phyloP scores from a whole-genome alignment of 2,797 vertebrate genomes.

The Cynopterus sphinx region DNA sequence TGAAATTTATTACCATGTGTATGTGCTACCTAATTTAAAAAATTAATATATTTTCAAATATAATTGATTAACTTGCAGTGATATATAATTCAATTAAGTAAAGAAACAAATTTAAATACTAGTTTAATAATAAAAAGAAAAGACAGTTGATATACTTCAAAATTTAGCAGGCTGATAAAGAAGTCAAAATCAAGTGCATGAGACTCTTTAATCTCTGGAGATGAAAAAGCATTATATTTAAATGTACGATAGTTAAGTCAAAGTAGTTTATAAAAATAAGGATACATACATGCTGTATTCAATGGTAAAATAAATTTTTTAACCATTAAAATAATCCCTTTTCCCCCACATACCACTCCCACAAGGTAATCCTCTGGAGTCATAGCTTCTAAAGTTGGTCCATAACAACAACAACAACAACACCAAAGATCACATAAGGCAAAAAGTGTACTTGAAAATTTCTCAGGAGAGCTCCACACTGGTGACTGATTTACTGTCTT shows the following conservation, averaged over 20 bases:
- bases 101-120: background rate
- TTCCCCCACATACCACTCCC: too few relatives aligned
- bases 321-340: background rate
- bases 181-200: background rate
- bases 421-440: background rate
- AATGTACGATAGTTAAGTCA: background rate
- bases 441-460: background rate
- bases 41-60: background rate
- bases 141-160: background rate
- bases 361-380: background rate
- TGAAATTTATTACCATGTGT: background rate
- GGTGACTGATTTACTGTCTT: background rate
- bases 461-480: background rate
- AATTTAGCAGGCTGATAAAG: background rate
- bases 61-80: background rate
- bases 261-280: background rate
- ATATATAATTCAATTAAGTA: conserved; percentile 1
- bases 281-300: background rate
- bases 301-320: background rate
- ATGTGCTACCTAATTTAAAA: background rate
- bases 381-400: background rate
- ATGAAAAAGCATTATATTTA: background rate
- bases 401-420: background rate
- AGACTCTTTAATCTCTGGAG: background rate
- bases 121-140: background rate